These are phyloP conservation scores for Rhineura floridana DNA, from an alignment of 2,113 vertebrate genomes.

Conservation along the genomic window DNA sequence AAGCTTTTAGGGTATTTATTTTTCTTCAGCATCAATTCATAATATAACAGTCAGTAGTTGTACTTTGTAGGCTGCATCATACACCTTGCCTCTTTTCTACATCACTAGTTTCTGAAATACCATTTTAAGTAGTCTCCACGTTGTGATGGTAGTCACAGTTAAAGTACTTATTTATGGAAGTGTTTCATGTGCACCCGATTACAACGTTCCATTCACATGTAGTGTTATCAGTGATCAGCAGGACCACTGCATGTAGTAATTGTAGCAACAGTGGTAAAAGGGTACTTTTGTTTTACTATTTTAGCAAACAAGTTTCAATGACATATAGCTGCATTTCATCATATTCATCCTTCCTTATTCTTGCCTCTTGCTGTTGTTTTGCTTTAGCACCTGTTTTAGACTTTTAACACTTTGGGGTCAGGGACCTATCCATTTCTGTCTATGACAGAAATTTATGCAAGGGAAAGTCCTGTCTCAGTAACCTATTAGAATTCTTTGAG, in stretches of 20 bases:
- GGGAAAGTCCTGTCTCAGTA: no score
- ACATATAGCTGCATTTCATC: not conserved
- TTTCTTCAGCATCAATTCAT: not conserved
- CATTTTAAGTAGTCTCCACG: not conserved
- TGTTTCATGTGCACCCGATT: no score
- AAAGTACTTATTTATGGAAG: not conserved
- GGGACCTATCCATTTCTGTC: not conserved
- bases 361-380: no score
- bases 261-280: not conserved
- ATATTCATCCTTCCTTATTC: not conserved
- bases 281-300: not conserved
- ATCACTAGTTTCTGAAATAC: no score
- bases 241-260: not conserved
- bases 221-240: not conserved
- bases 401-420: not conserved
- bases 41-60: not conserved
- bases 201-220: not conserved
- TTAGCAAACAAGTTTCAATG: not conserved
- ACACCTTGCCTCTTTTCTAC: not conserved
- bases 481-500: no score
- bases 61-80: not conserved
- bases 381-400: not conserved
- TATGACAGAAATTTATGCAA: no score
- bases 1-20: not conserved
- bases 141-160: not conserved